Percentiles rank a stretch among this genome's conserved stretches.
These are phyloP conservation scores for Dicycla oo DNA, from an alignment of 2,888 invertebrate species.

Conservation along the genomic window DNA sequence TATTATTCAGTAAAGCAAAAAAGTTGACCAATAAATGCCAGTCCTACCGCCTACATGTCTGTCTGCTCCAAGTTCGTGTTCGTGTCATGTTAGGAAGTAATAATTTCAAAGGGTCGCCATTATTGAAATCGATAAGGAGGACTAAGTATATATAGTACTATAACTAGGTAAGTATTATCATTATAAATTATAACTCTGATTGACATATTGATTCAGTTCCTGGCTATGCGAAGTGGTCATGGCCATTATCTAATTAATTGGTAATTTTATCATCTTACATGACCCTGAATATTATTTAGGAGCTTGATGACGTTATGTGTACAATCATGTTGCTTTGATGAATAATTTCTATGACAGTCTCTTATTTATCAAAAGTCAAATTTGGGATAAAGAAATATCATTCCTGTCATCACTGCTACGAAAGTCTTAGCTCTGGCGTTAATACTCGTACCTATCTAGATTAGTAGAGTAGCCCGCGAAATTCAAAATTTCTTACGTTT, in stretches of 20 bases:
- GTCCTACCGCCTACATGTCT: neutral
- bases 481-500: no score
- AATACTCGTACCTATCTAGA: no score
- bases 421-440: neutral
- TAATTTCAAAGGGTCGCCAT: no score
- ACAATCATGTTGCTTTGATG: neutral
- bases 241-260: slow-evolving; percentile 6
- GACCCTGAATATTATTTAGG: neutral
- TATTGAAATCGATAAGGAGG: no score
- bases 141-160: no score
- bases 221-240: neutral
- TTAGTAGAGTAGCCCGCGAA: no score
- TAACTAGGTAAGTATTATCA: neutral
- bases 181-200: neutral
- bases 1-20: no score
- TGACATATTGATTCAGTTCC: slow-evolving; percentile 13
- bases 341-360: neutral
- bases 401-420: neutral
- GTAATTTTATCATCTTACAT: slow-evolving; percentile 4
- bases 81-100: no score
- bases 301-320: neutral
- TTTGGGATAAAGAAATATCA: neutral
- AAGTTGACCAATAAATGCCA: no score
- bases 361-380: neutral
- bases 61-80: neutral